Evolutionary conservation across 1,140 invertebrate species (phyloP), one percentile per base, ranked within the genome.

Genomic region (Batillaria attramentaria): DNA sequence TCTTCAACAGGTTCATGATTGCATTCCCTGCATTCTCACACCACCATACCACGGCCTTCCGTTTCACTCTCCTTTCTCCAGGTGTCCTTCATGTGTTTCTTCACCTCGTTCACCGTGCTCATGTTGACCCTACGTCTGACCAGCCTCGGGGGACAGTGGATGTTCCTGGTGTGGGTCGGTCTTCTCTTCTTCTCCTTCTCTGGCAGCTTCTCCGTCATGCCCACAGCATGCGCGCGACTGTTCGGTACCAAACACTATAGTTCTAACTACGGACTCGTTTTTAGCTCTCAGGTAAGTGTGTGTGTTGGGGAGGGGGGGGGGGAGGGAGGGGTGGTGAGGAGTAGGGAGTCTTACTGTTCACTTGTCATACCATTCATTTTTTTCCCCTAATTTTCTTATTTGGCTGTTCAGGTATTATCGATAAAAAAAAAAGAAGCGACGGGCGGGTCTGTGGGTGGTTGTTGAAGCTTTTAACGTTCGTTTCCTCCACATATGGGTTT

Each of bases 131-230:
- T 88, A 35, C 43, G 74, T 24, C 24, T 87, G 42, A 82, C 85
- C 1, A 75, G 68, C 28, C 46, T 81, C 13, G 80, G 43, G n/a
- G 86, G 83, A 6, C 79, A 86, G 70, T 46, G 76, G 37, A 8
- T 87, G n/a, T 89, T 83, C 72, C 73, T 86, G n/a, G 69, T 87
- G 16, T 89, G 83, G 79, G 81, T 88, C 2, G 86, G 85, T 72
- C 42, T 83, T 4, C 77, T 89, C 4, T 86, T 87, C 73, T 73
- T 86, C 5, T 81, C 78, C 24, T 87, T 87, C 68, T 84, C 84
- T 72, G 88, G 87, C 0, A 86, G 82, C 81, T 89, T 82, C 83
- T 83, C 84, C 6, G 43, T 89, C 18, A 78, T 89, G 60, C 87
- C 88, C 0, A 85, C 86, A 2, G 83, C 81, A 4, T 86, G 83